phyloP scores from a whole-genome alignment of 2,113 vertebrate genomes.

The Lagopus leucura region DNA sequence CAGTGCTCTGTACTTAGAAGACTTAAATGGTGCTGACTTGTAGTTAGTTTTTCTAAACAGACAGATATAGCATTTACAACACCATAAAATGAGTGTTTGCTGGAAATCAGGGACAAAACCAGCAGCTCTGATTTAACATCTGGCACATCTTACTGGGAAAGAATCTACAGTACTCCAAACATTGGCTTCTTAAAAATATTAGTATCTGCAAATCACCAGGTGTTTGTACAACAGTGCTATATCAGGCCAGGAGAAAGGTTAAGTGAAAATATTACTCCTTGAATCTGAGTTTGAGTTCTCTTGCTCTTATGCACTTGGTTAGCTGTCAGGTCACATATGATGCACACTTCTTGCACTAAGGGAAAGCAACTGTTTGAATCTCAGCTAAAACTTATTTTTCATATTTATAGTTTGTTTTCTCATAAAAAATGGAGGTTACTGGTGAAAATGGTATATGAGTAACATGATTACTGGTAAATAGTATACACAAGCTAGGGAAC shows the following conservation, averaged over 20 bases:
- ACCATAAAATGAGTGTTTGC: background rate
- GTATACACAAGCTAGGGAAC: background rate
- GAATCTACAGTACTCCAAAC: background rate
- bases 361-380: background rate
- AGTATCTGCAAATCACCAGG: background rate
- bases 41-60: background rate
- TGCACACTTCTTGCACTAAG: background rate
- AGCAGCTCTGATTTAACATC: background rate
- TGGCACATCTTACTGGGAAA: background rate
- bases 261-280: background rate
- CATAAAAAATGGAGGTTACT: background rate
- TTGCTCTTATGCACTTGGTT: background rate
- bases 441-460: background rate
- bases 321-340: background rate
- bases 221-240: background rate
- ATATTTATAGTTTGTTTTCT: background rate
- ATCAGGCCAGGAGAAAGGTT: background rate
- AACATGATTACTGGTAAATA: background rate
- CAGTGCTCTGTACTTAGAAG: background rate
- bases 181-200: background rate
- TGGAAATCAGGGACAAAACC: background rate
- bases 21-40: background rate
- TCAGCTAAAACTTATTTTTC: background rate
- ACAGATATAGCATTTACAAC: background rate
- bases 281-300: background rate